These are phyloP conservation scores for Labeo catla DNA, from an alignment of 2,113 vertebrate genomes.

Conservation along the genomic window DNA sequence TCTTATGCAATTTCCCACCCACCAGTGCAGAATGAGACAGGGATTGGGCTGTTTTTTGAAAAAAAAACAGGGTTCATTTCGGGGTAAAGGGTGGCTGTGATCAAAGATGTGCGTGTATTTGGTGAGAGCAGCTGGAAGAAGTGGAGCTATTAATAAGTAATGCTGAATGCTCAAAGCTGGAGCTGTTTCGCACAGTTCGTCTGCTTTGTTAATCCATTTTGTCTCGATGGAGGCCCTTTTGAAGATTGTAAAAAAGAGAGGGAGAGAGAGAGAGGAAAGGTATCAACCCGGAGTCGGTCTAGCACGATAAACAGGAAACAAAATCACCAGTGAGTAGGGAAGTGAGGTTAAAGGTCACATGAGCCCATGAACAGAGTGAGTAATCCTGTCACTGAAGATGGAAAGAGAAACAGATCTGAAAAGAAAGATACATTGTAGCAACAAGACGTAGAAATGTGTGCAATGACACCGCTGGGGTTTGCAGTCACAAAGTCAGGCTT, in stretches of 20 bases:
- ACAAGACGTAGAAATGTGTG: neutral
- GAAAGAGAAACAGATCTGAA: slow-evolving; percentile 57
- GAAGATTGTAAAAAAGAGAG: neutral
- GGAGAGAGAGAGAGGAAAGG: neutral
- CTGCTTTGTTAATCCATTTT: neutral
- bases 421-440: slow-evolving; percentile 43
- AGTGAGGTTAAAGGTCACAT: slow-evolving; percentile 52
- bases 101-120: slow-evolving; percentile 21
- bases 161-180: slow-evolving; percentile 14
- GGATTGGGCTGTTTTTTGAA: slow-evolving; percentile 9
- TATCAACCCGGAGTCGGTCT: slow-evolving; percentile 18
- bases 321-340: slow-evolving; percentile 61
- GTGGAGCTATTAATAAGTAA: slow-evolving; percentile 1
- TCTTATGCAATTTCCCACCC: neutral
- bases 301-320: slow-evolving; percentile 66
- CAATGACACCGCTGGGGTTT: neutral
- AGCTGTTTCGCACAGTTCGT: slow-evolving; percentile 15
- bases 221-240: slow-evolving; percentile 2
- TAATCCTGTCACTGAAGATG: slow-evolving; percentile 47
- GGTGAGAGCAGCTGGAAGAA: slow-evolving; percentile 1
- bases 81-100: slow-evolving; percentile 56
- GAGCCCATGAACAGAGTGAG: slow-evolving; percentile 43
- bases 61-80: slow-evolving; percentile 31
- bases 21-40: neutral
- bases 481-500: neutral